These are phyloP conservation scores for Diaphora mendica DNA, from an alignment of 2,888 invertebrate species.

Conservation along the genomic window DNA sequence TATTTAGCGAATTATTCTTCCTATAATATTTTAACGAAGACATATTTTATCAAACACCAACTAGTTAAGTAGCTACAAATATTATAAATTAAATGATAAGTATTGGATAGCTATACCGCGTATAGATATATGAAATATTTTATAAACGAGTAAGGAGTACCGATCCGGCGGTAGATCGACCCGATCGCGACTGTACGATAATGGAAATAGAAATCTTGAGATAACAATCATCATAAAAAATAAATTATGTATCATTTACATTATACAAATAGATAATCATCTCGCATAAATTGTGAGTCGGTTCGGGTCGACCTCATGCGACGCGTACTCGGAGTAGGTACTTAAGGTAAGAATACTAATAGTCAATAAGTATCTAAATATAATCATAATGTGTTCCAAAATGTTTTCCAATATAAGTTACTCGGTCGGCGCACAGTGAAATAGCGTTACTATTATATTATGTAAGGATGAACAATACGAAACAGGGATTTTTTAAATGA, in stretches of 20 bases:
- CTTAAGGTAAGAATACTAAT: slow-evolving; percentile 34
- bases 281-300: not conserved
- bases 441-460: slow-evolving; percentile 58
- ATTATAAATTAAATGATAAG: slow-evolving; percentile 56
- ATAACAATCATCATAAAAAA: slow-evolving; percentile 18
- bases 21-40: slow-evolving; percentile 63
- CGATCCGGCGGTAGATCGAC: slow-evolving; percentile 33
- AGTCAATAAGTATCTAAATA: slow-evolving; percentile 48
- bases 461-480: slow-evolving; percentile 69
- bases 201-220: not conserved
- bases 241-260: not conserved
- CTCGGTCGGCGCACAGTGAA: slow-evolving; percentile 64
- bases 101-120: slow-evolving; percentile 31
- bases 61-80: slow-evolving; percentile 75
- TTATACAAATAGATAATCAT: not conserved
- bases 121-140: slow-evolving; percentile 56
- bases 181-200: slow-evolving; percentile 4
- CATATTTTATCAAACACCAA: slow-evolving; percentile 82
- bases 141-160: slow-evolving; percentile 56
- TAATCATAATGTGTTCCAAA: slow-evolving; percentile 78
- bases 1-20: slow-evolving; percentile 53
- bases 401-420: slow-evolving; percentile 77
- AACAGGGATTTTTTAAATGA: slow-evolving; percentile 79
- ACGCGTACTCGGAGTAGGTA: slow-evolving; percentile 7
- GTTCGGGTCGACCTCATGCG: not conserved